Conservation (phyloP, 2,888 invertebrate species). For the Plusia festucae region DNA sequence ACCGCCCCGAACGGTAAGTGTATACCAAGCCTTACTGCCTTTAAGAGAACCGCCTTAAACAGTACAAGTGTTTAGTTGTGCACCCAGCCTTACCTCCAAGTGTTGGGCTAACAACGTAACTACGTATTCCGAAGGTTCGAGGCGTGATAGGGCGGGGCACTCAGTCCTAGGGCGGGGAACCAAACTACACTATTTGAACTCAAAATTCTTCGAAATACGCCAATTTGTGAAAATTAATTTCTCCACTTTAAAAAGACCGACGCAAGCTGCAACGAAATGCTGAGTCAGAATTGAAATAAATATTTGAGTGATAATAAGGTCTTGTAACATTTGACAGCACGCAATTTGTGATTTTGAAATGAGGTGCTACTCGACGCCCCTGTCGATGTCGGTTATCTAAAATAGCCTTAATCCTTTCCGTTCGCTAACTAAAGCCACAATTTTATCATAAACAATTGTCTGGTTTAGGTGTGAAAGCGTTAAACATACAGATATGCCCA, state of each 20-base stretch:
- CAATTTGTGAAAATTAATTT: conserved; percentile 82
- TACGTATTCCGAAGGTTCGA: conserved; percentile 37
- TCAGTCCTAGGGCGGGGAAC: conserved; percentile 72
- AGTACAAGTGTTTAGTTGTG: conserved; percentile 16
- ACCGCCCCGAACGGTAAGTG: conserved; percentile 45
- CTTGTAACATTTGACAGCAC: conserved; percentile 39
- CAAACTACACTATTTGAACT: conserved; percentile 66
- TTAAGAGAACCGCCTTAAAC: conserved; percentile 9
- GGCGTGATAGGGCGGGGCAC: conserved; percentile 83
- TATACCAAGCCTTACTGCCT: conserved; percentile 43
- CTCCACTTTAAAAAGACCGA: conserved; percentile 62
- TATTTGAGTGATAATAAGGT: conserved; percentile 34
- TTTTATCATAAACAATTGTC: too few relatives aligned
- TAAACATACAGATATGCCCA: too few relatives aligned
- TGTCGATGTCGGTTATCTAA: too few relatives aligned
- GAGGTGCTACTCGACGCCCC: too few relatives aligned
- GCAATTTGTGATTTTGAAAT: conserved; percentile 36
- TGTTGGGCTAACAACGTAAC: background rate
- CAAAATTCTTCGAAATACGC: conserved; percentile 69
- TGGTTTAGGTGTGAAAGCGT: too few relatives aligned
- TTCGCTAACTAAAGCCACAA: too few relatives aligned
- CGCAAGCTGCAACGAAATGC: conserved; percentile 64
- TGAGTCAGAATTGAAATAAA: conserved; percentile 56
- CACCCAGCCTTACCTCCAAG: conserved; percentile 14
- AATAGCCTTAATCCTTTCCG: too few relatives aligned